Evolutionary conservation across 2,888 invertebrate genomes (phyloP).

Genomic region (Drosophila kanekoi): DNA sequence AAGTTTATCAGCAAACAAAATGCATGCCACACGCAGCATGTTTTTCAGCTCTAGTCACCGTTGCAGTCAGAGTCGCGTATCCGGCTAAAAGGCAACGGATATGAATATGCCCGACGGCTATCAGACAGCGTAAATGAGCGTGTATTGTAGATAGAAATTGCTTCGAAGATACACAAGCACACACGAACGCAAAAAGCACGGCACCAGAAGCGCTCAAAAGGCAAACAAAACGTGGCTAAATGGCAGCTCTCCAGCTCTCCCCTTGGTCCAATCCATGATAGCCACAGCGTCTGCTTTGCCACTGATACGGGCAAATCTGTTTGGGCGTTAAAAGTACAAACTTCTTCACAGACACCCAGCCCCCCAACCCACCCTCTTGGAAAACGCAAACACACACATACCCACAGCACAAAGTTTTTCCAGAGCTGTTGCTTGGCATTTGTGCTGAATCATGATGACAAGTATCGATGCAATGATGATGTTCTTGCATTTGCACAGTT

Average conservation of each 20-base stretch:
- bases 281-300: slow-evolving; percentile 48
- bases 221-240: slow-evolving; percentile 70
- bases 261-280: slow-evolving; percentile 14
- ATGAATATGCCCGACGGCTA: slow-evolving; percentile 76
- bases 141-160: slow-evolving; percentile 72
- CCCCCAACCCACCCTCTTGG: no score
- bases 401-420: slow-evolving; percentile 19
- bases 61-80: slow-evolving; percentile 40
- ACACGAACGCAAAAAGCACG: slow-evolving; percentile 8
- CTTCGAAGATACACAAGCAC: slow-evolving; percentile 29
- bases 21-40: slow-evolving; percentile 29
- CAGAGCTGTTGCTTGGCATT: slow-evolving; percentile 28
- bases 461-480: slow-evolving; percentile 36
- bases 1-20: slow-evolving; percentile 54
- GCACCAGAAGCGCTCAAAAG: slow-evolving; percentile 37
- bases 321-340: slow-evolving; percentile 41
- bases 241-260: slow-evolving; percentile 33
- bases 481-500: slow-evolving; percentile 12
- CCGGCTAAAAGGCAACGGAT: slow-evolving; percentile 74
- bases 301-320: slow-evolving; percentile 70
- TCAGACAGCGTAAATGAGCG: slow-evolving; percentile 81
- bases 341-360: slow-evolving; percentile 1
- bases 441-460: slow-evolving; percentile 48
- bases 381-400: not conserved
- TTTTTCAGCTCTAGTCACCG: slow-evolving; percentile 4